Conservation (phyloP, 2,113 vertebrate genomes). For the Eidolon helvum region DNA sequence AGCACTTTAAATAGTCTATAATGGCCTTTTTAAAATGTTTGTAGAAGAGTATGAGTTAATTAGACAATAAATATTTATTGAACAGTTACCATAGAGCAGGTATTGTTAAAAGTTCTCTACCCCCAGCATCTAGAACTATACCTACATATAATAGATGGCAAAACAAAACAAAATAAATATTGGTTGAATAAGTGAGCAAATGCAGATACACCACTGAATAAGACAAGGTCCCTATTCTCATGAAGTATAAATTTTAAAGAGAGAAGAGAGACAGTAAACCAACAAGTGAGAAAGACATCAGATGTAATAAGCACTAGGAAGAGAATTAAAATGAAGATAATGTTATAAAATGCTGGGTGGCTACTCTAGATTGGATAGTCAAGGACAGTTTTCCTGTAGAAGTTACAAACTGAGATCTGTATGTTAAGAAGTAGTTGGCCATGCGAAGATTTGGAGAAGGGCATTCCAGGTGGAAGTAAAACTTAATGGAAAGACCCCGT, state of each 20-base stretch:
- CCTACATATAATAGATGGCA: neutral
- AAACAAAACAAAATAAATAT: neutral
- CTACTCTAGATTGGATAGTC: neutral
- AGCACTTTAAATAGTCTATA: neutral
- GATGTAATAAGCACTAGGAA: neutral
- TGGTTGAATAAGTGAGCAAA: neutral
- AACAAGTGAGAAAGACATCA: neutral
- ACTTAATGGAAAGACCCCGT: neutral
- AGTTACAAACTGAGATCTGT: neutral
- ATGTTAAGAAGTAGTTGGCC: neutral
- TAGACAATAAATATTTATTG: neutral
- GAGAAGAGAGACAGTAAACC: neutral
- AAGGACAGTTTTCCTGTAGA: neutral
- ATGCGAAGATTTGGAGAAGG: neutral
- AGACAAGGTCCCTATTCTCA: neutral
- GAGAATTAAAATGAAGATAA: neutral
- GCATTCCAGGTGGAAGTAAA: neutral
- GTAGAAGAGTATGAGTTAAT: neutral
- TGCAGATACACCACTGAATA: neutral
- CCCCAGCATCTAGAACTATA: neutral
- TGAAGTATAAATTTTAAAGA: constrained; percentile 8
- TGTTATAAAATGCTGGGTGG: neutral
- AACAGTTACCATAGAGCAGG: neutral
- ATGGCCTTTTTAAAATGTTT: neutral
- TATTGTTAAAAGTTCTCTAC: neutral